A percentile compares a stretch with the other conserved stretches of the same genome.
Evolutionary conservation across 2,113 vertebrate species (phyloP).

Genomic region (Hippolais icterina): DNA sequence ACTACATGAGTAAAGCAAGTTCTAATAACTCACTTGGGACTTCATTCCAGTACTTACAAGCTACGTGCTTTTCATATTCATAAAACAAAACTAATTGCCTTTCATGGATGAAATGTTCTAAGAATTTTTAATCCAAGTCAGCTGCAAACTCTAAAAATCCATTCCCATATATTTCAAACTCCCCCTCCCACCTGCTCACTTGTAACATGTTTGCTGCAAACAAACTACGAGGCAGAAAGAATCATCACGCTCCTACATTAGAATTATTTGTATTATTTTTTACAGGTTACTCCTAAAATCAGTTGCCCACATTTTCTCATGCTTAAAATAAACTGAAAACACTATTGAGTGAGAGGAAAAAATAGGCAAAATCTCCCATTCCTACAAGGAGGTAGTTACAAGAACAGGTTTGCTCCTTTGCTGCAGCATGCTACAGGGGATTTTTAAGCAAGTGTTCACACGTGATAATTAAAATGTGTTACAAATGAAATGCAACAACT

Average conservation of each 20-base stretch:
- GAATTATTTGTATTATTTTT: neutral
- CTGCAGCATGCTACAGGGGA: neutral
- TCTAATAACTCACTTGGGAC: constrained; percentile 73
- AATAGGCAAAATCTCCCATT: neutral
- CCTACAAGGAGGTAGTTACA: neutral
- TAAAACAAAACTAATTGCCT: constrained; percentile 75
- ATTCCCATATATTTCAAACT: constrained; percentile 2
- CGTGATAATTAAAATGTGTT: neutral
- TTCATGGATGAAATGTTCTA: constrained; percentile 68
- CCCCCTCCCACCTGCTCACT: constrained; percentile 33
- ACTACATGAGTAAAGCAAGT: constrained; percentile 66
- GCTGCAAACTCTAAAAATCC: constrained; percentile 55
- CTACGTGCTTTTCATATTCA: constrained; percentile 71
- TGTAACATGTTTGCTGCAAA: constrained; percentile 44
- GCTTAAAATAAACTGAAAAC: constrained; percentile 6
- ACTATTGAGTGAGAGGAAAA: neutral
- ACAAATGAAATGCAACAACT: neutral
- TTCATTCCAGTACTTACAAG: constrained; percentile 66
- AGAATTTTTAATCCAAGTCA: constrained; percentile 69
- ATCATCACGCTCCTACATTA: neutral
- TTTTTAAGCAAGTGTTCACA: neutral
- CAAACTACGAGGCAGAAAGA: neutral
- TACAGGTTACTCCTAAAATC: neutral
- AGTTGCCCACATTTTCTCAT: neutral
- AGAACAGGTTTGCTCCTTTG: neutral